These are phyloP conservation scores for Microplitis demolitor DNA, from an alignment of 1,140 invertebrate species.

Conservation along the genomic window DNA sequence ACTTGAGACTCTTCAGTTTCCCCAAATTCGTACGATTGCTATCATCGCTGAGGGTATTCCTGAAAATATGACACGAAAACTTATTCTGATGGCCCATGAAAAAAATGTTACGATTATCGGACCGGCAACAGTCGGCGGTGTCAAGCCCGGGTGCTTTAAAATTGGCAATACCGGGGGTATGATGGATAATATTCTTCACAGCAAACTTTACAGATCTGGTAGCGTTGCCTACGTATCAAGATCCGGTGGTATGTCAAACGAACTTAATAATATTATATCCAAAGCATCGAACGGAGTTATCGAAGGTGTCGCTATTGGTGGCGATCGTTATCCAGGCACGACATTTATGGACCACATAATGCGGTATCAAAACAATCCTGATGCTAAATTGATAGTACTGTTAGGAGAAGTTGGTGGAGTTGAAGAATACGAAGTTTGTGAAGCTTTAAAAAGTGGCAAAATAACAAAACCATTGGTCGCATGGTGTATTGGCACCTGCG, in stretches of 20 bases:
- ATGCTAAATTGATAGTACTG: conserved; percentile 93
- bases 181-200: conserved; percentile 99
- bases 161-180: conserved; percentile 99
- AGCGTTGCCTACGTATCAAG: conserved; percentile 98
- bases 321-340: conserved; percentile 97
- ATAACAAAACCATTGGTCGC: conserved; percentile 96
- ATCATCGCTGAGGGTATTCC: conserved; percentile 99
- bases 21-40: conserved; percentile 94
- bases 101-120: conserved; percentile 67
- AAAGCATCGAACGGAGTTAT: conserved; percentile 97
- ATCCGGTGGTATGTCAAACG: conserved; percentile 99
- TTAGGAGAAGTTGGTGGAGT: conserved; percentile 98
- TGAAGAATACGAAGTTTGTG: conserved; percentile 98
- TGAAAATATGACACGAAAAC: conserved; percentile 95
- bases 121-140: conserved; percentile 96
- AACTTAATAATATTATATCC: conserved; percentile 98
- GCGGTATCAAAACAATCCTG: conserved; percentile 77
- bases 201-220: conserved; percentile 94
- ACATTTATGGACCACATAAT: conserved; percentile 98
- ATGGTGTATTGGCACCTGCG: conserved; percentile 97
- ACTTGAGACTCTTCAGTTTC: conserved; percentile 89
- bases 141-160: conserved; percentile 99
- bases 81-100: conserved; percentile 85
- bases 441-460: conserved; percentile 78
- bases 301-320: conserved; percentile 99